Evolutionary conservation across 2,888 invertebrate species (phyloP), one percentile per base, ranked within the genome.

Genomic region (Chydorus sphaericus): DNA sequence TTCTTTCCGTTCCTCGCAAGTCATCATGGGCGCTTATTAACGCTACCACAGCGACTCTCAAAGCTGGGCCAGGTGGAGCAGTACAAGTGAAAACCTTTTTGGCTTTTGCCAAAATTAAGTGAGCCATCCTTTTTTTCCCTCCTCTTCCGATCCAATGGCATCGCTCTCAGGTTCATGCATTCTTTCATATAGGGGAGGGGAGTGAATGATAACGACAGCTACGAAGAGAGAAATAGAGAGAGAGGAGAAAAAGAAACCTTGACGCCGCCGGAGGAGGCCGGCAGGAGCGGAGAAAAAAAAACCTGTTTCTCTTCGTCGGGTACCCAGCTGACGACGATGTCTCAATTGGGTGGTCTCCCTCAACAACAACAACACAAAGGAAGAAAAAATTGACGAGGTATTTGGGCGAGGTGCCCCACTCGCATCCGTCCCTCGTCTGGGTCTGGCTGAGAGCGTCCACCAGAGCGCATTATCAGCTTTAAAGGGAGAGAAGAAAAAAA

Each of bases 311-410:
- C 4, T 5, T 36, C 36, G 16, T 36, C n/a, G 16, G 36, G 8
- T 14, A n/a, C n/a, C n/a, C n/a, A n/a, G n/a, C n/a, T n/a, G n/a
- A 4, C 16, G 44, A 44, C 44, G 52, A 52, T 52, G 52, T 52
- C 52, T 52, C 52, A 52, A 52, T 52, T 52, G 52, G 52, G 52
- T 52, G 52, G 52, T 52, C 51, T 30, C 14, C 10, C n/a, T 23
- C n/a, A n/a, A n/a, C n/a, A 16, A 16, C 16, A 39, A n/a, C 4
- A 39, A 7, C 14, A 16, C 14, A 36, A 36, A 5, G 36, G 36
- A 2, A 2, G 8, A 36, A 36, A 36, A 36, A 16, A n/a, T 36
- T 36, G 36, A 5, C 36, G 36, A 36, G n/a, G n/a, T n/a, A n/a
- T n/a, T n/a, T n/a, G n/a, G n/a, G n/a, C n/a, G n/a, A n/a, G n/a